Evolutionary conservation across 1,140 invertebrate genomes (phyloP), one percentile per base, ranked within the genome.

Genomic region (Hirudo medicinalis): DNA sequence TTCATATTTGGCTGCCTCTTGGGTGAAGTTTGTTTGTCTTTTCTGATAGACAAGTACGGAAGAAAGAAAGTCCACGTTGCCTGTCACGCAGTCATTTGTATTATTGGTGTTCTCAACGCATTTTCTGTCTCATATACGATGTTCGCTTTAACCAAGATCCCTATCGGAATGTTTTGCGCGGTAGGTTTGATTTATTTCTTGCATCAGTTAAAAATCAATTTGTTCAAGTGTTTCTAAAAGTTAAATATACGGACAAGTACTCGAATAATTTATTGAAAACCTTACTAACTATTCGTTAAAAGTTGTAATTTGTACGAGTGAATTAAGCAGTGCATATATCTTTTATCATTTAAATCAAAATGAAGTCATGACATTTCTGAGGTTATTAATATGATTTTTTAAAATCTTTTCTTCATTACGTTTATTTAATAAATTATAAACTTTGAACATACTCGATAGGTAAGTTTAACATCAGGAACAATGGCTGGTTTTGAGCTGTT

Each of bases 1-100:
- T 49, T 77, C 2, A 74, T 75, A 36, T 27, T 74, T 13, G 78
- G 78, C 15, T 72, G 75, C 57, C 70, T 71, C 11, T 53, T 76
- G 53, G 76, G 76, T n/a, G 75, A 71, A 20, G 36, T 75, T 8
- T 27, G 76, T 2, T 75, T 72, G 25, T 71, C 75, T 9, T 73
- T 57, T 15, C 43, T 79, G 22, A 73, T 74, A 49, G 78, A 78
- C 54, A 74, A 54, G 22, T 76, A 54, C 60, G 78, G 78, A 20
- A 69, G 78, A 53, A 78, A 76, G 63, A 72, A 68, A 29, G 40
- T 54, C 32, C 69, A 70, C 53, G 49, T 43, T 53, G 29, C 53
- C 5, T 70, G 36, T 22, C 36, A 70, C n/a, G 22, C 49, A 4
- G 8, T 54, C 36, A 54, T 70, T 49, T 70, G 69, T 36, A n/a